Evolutionary conservation across 2,797 vertebrate genomes (phyloP).

Genomic region (Moxostoma hubbsi): DNA sequence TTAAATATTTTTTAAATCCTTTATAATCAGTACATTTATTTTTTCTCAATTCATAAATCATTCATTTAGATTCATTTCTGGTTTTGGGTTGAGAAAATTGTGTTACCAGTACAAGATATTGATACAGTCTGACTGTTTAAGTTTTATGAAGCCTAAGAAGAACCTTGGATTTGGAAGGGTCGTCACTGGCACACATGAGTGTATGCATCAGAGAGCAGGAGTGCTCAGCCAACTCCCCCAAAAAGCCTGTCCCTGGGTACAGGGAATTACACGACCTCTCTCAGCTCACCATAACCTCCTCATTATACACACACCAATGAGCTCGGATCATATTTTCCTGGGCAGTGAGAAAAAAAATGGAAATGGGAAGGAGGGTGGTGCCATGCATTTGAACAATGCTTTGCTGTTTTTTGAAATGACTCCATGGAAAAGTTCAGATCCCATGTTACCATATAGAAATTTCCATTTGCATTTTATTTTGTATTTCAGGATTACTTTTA

Average conservation of each 20-base stretch:
- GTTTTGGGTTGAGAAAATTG: slow-evolving; percentile 52
- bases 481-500: slow-evolving; percentile 16
- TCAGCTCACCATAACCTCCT: slow-evolving; percentile 84
- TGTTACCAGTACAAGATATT: slow-evolving; percentile 55
- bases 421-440: slow-evolving; percentile 57
- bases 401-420: slow-evolving; percentile 76
- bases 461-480: slow-evolving; percentile 43
- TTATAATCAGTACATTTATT: slow-evolving; percentile 7
- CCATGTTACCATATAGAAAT: slow-evolving; percentile 34
- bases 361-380: slow-evolving; percentile 69
- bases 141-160: slow-evolving; percentile 74
- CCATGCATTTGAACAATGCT: slow-evolving; percentile 81
- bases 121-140: slow-evolving; percentile 63
- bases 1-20: background rate
- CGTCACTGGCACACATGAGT: slow-evolving; percentile 81
- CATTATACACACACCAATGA: slow-evolving; percentile 88
- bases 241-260: slow-evolving; percentile 81
- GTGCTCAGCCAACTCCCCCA: slow-evolving; percentile 83
- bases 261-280: slow-evolving; percentile 86
- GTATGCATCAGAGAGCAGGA: slow-evolving; percentile 83
- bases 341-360: slow-evolving; percentile 64
- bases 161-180: slow-evolving; percentile 79
- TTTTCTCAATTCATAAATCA: slow-evolving; percentile 55
- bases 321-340: slow-evolving; percentile 82
- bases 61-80: slow-evolving; percentile 52